Percentiles rank a stretch among this genome's conserved stretches.
Evolutionary conservation across 2,113 vertebrate genomes (phyloP).

Genomic region (Erythrocercus mccallii): DNA sequence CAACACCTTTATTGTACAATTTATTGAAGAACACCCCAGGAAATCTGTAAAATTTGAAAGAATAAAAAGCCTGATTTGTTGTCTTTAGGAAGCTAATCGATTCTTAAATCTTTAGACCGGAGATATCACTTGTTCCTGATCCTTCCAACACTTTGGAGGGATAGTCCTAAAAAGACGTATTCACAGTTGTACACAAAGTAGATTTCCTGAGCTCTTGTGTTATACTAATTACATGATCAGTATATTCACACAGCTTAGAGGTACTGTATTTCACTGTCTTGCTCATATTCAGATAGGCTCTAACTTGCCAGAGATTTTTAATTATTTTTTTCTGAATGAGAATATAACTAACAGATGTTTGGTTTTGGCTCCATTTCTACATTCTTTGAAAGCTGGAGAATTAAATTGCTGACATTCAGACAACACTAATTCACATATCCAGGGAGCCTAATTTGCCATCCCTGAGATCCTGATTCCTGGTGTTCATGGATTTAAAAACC

Average conservation of each 20-base stretch:
- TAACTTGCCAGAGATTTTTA: slow-evolving; percentile 49
- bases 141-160: not conserved
- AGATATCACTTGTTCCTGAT: not conserved
- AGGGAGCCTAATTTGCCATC: slow-evolving; percentile 75
- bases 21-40: not conserved
- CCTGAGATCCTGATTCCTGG: slow-evolving; percentile 74
- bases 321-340: slow-evolving; percentile 43
- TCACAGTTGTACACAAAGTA: not conserved
- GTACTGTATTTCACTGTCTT: slow-evolving; percentile 49
- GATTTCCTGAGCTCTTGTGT: not conserved
- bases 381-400: slow-evolving; percentile 76
- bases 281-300: slow-evolving; percentile 16
- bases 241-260: not conserved
- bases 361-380: slow-evolving; percentile 69
- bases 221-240: not conserved
- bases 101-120: not conserved
- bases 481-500: slow-evolving; percentile 74
- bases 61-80: not conserved
- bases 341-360: slow-evolving; percentile 72
- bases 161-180: not conserved
- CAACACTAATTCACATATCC: slow-evolving; percentile 79
- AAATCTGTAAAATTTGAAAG: not conserved
- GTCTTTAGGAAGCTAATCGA: not conserved
- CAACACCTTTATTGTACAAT: not conserved
- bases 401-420: slow-evolving; percentile 78